Conservation (phyloP, 2,797 vertebrate genomes). For the Falco biarmicus region DNA sequence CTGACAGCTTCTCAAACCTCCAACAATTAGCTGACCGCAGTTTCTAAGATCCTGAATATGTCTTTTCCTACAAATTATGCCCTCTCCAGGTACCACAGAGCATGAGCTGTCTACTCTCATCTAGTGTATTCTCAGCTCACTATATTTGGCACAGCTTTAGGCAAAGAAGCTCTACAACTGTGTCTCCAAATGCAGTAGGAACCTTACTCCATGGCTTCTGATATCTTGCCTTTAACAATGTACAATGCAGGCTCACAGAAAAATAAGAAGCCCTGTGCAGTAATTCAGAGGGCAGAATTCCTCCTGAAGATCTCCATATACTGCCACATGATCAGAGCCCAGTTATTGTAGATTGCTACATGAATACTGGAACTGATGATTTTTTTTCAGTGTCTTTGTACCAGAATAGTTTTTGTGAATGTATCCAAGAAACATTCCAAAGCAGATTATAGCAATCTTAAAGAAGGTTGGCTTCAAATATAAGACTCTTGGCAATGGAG, state of each 20-base stretch:
- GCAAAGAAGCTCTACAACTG: neutral
- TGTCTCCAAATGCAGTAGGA: neutral
- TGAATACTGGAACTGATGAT: neutral
- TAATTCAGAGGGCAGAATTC: neutral
- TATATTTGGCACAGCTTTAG: neutral
- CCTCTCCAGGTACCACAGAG: neutral
- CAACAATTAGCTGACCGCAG: neutral
- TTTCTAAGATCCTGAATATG: neutral
- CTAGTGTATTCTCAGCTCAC: neutral
- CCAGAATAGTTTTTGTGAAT: neutral
- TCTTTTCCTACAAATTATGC: neutral
- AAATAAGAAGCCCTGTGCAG: neutral
- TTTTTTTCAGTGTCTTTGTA: neutral
- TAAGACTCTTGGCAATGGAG: neutral
- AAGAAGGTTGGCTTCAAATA: neutral
- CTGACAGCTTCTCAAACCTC: neutral
- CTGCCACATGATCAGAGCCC: neutral
- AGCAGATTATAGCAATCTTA: neutral
- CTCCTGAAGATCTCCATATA: neutral
- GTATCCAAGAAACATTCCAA: neutral
- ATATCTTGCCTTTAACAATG: neutral
- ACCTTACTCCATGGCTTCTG: neutral
- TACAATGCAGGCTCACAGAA: neutral
- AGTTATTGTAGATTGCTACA: neutral
- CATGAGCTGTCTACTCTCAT: neutral